These are phyloP conservation scores for Athene cunicularia DNA, from an alignment of 2,113 vertebrate species.

Conservation along the genomic window DNA sequence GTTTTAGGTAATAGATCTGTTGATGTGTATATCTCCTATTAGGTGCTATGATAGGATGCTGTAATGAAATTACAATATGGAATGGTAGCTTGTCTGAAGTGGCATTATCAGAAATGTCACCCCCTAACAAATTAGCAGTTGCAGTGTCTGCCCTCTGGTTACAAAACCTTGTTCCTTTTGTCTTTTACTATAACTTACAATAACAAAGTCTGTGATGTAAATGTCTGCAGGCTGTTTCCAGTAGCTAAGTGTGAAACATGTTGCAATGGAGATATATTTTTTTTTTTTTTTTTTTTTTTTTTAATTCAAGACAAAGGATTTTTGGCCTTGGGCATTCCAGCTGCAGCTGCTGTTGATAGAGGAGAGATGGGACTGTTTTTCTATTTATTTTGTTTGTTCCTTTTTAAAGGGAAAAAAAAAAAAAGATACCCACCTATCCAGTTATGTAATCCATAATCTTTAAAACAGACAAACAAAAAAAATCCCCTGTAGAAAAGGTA, in stretches of 20 bases:
- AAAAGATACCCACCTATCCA: not conserved
- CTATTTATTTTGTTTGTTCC: not conserved
- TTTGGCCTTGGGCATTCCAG: slow-evolving; percentile 60
- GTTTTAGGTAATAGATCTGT: slow-evolving; percentile 54
- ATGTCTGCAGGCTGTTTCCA: slow-evolving; percentile 60
- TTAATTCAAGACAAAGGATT: slow-evolving; percentile 56
- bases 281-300: not conserved
- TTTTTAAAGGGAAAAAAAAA: not conserved
- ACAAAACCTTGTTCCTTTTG: slow-evolving; percentile 64
- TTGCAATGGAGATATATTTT: slow-evolving; percentile 18
- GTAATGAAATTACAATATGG: slow-evolving; percentile 62
- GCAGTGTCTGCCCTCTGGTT: slow-evolving; percentile 59
- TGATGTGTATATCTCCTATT: slow-evolving; percentile 40
- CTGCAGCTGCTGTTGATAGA: slow-evolving; percentile 38
- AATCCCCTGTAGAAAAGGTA: not conserved
- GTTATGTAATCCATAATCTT: not conserved
- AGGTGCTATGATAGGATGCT: slow-evolving; percentile 34
- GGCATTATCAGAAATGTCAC: slow-evolving; percentile 69
- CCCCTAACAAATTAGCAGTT: slow-evolving; percentile 62
- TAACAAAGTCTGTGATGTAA: slow-evolving; percentile 50
- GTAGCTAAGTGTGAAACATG: slow-evolving; percentile 29
- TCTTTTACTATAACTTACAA: slow-evolving; percentile 65
- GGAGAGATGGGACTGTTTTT: not conserved
- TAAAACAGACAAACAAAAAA: not conserved
- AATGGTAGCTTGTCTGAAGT: slow-evolving; percentile 16